These are phyloP conservation scores for Aurelia sp. DNA, from an alignment of 30 jellyfish, hydroid and myxozoan species.

Conservation along the genomic window DNA sequence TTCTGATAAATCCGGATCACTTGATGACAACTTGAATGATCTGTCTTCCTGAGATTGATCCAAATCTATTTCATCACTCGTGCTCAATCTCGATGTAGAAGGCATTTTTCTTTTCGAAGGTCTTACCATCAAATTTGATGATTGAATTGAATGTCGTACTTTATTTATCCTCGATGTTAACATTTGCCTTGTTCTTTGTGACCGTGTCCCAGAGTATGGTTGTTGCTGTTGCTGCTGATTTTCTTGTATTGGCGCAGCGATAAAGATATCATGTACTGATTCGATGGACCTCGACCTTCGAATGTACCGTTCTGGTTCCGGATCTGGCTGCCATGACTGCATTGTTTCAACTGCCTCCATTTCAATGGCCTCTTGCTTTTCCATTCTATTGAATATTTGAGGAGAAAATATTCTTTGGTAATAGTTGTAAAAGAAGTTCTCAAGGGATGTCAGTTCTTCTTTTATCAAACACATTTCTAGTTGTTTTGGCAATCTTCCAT, in stretches of 20 bases:
- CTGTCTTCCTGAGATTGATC: not conserved
- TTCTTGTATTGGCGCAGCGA: not conserved
- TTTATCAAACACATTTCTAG: constrained; percentile 71
- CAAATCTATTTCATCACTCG: not conserved
- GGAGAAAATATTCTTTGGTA: constrained; percentile 81
- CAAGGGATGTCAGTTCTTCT: constrained; percentile 68
- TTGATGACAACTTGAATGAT: constrained; percentile 1
- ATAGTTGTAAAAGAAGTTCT: constrained; percentile 81
- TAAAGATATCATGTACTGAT: constrained; percentile 6
- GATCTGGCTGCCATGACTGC: constrained; percentile 43
- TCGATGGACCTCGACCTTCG: constrained; percentile 24
- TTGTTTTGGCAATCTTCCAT: constrained; percentile 73
- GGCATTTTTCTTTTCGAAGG: constrained; percentile 15
- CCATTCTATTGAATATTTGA: constrained; percentile 33
- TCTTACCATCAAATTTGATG: constrained; percentile 21
- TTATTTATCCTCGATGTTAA: constrained; percentile 4
- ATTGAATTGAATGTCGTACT: constrained; percentile 22
- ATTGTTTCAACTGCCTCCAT: constrained; percentile 16
- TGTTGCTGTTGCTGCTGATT: not conserved
- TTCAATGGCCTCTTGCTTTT: constrained; percentile 29
- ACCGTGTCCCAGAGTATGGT: not conserved
- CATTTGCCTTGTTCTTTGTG: constrained; percentile 21
- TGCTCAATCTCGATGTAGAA: not conserved
- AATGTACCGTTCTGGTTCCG: not conserved
- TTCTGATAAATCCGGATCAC: constrained; percentile 35